A percentile compares a stretch with the other conserved stretches of the same genome.
Conservation (phyloP, 2,888 invertebrate species). For the Idaea biselata region DNA sequence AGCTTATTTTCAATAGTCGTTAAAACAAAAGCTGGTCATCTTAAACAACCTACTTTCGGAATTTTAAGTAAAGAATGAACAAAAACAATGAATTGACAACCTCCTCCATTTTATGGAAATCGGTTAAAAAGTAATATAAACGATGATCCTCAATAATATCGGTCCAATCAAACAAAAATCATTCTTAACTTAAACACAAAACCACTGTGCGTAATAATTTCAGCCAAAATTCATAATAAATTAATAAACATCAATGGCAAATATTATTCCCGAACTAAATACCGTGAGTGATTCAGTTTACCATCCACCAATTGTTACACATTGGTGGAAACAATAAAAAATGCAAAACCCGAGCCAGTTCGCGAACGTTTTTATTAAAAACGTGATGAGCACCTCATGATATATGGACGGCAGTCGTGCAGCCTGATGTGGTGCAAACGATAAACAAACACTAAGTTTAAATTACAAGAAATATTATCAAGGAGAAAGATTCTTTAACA, state of each 20-base stretch:
- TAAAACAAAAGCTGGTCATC: too few species aligned
- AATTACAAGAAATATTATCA: background rate
- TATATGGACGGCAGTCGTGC: conserved; percentile 51
- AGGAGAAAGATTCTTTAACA: background rate
- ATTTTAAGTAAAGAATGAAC: too few species aligned
- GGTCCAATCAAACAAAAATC: background rate
- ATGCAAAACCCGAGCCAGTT: conserved; percentile 33
- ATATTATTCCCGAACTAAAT: background rate
- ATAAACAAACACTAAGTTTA: conserved; percentile 11
- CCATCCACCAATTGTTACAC: background rate
- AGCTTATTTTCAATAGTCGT: too few species aligned
- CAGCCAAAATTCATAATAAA: background rate
- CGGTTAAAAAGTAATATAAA: background rate
- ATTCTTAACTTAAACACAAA: background rate
- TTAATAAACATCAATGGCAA: background rate
- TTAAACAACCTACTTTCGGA: too few species aligned
- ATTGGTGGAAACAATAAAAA: conserved; percentile 20
- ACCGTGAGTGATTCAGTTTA: conserved; percentile 9
- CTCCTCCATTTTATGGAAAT: too few species aligned
- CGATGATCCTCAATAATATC: too few species aligned
- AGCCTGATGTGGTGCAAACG: conserved; percentile 35
- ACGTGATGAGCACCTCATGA: conserved; percentile 69
- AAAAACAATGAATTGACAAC: too few species aligned
- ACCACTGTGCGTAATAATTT: too few species aligned
- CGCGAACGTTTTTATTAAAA: conserved; percentile 66